A percentile compares a stretch with the other conserved stretches of the same genome.
Evolutionary conservation across 1,140 invertebrate genomes (phyloP).

Genomic region (Condylostylus longicornis): DNA sequence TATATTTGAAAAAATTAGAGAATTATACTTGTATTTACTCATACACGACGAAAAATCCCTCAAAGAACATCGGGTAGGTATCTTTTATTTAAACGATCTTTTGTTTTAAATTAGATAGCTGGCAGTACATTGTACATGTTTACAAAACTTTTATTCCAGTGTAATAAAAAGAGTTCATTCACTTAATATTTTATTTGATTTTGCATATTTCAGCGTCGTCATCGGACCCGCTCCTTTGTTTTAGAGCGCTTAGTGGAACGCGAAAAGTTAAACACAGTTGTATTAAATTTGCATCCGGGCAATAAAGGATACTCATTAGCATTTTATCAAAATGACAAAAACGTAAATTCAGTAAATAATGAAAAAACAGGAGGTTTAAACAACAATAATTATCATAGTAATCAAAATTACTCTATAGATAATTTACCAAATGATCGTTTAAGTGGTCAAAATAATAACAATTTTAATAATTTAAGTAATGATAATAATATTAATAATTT

Average conservation of each 20-base stretch:
- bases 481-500: too few species aligned
- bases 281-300: conserved; percentile 78
- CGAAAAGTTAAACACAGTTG: conserved; percentile 74
- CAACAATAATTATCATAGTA: too few species aligned
- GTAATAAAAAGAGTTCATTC: not conserved
- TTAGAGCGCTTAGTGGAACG: conserved; percentile 69
- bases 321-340: conserved; percentile 41
- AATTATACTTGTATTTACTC: conserved; percentile 34
- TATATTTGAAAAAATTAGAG: conserved; percentile 42
- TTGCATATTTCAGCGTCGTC: conserved; percentile 18
- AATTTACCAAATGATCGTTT: too few species aligned
- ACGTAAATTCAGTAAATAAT: too few species aligned
- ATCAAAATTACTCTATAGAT: too few species aligned
- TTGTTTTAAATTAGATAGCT: too few species aligned
- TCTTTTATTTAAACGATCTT: not conserved
- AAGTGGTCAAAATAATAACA: too few species aligned
- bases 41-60: conserved; percentile 25
- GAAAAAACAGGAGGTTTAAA: too few species aligned
- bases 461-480: too few species aligned
- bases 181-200: not conserved
- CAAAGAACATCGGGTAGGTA: conserved; percentile 26
- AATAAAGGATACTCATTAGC: conserved; percentile 84
- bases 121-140: not conserved
- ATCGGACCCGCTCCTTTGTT: conserved; percentile 46
- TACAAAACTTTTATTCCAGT: not conserved